A percentile compares a stretch with the other conserved stretches of the same genome.
phyloP scores from a whole-genome alignment of 2,113 vertebrate species.

The Cettia cetti region DNA sequence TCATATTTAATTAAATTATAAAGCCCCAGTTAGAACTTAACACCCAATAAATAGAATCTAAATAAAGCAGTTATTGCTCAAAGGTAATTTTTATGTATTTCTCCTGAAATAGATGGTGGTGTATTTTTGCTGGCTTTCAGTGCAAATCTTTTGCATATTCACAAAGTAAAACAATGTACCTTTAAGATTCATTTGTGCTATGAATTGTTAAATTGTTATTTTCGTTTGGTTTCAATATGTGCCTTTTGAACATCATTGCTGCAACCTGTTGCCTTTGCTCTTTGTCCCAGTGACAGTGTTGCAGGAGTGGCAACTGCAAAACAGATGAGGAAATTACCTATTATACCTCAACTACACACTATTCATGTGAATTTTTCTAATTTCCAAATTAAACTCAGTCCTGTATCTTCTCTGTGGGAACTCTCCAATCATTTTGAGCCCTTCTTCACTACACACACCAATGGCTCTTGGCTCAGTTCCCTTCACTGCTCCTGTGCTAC shows the following conservation, averaged over 20 bases:
- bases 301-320: not conserved
- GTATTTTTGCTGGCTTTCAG: slow-evolving; percentile 9
- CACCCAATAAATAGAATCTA: slow-evolving; percentile 64
- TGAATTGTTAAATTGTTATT: not conserved
- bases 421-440: not conserved
- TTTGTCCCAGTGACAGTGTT: not conserved
- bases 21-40: slow-evolving; percentile 55
- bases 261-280: not conserved
- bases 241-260: not conserved
- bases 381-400: not conserved
- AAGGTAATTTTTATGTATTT: slow-evolving; percentile 60
- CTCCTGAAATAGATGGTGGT: slow-evolving; percentile 3
- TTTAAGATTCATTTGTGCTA: not conserved
- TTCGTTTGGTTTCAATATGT: not conserved
- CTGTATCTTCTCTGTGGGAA: not conserved
- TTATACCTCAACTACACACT: not conserved
- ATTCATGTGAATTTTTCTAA: not conserved
- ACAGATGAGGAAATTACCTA: not conserved
- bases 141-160: slow-evolving; percentile 8
- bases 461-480: not conserved
- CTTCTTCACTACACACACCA: not conserved
- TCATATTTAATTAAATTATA: slow-evolving; percentile 72
- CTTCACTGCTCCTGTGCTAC: not conserved
- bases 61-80: slow-evolving; percentile 67
- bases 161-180: not conserved